Conservation (phyloP, 2,797 vertebrate genomes). For the Myotis planiceps region DNA sequence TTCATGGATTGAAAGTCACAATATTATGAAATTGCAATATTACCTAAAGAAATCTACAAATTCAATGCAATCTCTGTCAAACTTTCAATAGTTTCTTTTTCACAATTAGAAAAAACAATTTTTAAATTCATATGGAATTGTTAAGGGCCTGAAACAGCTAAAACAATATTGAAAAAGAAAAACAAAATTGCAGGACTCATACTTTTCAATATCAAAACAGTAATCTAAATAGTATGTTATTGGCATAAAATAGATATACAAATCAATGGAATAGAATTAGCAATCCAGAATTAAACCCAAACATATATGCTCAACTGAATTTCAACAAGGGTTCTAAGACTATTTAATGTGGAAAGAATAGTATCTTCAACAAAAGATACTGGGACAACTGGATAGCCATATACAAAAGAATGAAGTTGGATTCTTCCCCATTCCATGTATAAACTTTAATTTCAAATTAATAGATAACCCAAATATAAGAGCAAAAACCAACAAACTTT, state of each 20-base stretch:
- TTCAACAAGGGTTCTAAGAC: neutral
- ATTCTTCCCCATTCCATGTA: neutral
- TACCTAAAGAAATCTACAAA: neutral
- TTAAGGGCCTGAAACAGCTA: neutral
- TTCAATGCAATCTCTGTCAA: neutral
- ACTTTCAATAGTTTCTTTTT: neutral
- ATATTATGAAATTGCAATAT: neutral
- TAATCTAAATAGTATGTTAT: neutral
- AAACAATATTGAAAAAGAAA: neutral
- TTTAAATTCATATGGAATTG: neutral
- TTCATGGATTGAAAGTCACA: neutral
- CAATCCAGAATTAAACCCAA: neutral
- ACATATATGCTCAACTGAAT: neutral
- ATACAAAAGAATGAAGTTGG: neutral
- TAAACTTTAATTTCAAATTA: neutral
- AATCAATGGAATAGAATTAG: neutral
- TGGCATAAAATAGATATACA: neutral
- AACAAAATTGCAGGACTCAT: neutral
- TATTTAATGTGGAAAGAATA: neutral
- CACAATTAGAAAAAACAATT: neutral
- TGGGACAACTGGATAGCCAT: neutral
- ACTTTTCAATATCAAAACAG: neutral
- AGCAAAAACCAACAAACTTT: neutral
- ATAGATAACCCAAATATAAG: neutral
- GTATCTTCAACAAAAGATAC: neutral